phyloP scores from a whole-genome alignment of 2,888 invertebrate species.

The Heliconius charithonia region DNA sequence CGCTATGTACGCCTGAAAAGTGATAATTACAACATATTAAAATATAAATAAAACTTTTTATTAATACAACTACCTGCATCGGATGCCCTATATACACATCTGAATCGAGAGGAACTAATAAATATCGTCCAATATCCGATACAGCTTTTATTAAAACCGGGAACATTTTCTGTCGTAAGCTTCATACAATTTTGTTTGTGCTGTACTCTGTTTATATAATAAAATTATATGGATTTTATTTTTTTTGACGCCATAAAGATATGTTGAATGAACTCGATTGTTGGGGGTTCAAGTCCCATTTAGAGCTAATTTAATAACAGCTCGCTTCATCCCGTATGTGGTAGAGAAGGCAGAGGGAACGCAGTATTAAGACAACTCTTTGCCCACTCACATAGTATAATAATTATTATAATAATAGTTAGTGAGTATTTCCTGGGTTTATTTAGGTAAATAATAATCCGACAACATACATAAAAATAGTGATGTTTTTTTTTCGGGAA shows the following conservation, averaged over 20 bases:
- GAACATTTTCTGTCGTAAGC: conserved; percentile 15
- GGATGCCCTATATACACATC: conserved; percentile 9
- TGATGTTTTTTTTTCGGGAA: no score
- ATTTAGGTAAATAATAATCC: no score
- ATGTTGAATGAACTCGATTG: neutral
- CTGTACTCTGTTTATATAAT: neutral
- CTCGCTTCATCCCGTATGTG: no score
- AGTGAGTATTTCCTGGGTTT: no score
- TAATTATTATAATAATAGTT: no score
- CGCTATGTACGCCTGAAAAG: no score
- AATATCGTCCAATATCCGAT: conserved; percentile 30
- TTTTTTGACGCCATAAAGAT: neutral
- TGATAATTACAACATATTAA: neutral
- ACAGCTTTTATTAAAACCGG: conserved; percentile 30
- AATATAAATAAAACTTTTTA: neutral
- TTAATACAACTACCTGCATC: conserved; percentile 3
- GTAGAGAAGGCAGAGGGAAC: no score
- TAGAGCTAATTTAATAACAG: no score
- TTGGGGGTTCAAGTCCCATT: neutral
- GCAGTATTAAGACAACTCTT: no score
- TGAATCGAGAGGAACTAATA: conserved; percentile 21
- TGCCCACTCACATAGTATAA: no score
- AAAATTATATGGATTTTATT: neutral
- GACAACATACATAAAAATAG: no score
- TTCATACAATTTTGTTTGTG: conserved; percentile 3